These are phyloP conservation scores for Dicranocentrus wangi DNA, from an alignment of 2,888 invertebrate genomes.

Conservation along the genomic window DNA sequence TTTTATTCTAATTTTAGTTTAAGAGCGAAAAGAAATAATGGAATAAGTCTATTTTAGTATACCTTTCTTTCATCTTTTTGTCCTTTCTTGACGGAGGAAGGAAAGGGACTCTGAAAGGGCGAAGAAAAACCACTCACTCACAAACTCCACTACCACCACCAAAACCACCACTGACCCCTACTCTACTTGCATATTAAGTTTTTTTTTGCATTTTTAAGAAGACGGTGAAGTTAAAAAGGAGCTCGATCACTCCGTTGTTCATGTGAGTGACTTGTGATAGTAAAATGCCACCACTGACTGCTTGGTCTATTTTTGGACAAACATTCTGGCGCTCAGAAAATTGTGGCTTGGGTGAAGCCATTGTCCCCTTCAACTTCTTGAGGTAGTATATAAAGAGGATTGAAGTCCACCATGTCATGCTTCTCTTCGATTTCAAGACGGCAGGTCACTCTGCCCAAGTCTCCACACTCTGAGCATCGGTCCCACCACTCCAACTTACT, in stretches of 20 bases:
- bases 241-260: background rate
- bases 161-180: background rate
- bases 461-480: background rate
- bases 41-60: too few species aligned
- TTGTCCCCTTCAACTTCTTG: background rate
- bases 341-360: background rate
- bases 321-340: background rate
- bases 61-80: too few species aligned
- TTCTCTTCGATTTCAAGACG: background rate
- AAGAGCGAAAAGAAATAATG: background rate
- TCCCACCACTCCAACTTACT: background rate
- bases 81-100: too few species aligned
- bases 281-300: too few species aligned
- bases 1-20: conserved; percentile 23
- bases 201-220: conserved; percentile 4
- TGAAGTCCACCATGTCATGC: background rate
- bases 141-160: too few species aligned
- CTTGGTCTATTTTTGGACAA: conserved; percentile 1
- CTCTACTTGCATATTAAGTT: background rate
- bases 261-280: background rate
- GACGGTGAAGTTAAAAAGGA: background rate
- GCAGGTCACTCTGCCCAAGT: background rate
- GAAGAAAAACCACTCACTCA: too few species aligned
- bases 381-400: background rate
- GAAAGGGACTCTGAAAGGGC: too few species aligned